These are phyloP conservation scores for Penaeus chinensis DNA, from an alignment of 1,140 invertebrate species.

Conservation along the genomic window DNA sequence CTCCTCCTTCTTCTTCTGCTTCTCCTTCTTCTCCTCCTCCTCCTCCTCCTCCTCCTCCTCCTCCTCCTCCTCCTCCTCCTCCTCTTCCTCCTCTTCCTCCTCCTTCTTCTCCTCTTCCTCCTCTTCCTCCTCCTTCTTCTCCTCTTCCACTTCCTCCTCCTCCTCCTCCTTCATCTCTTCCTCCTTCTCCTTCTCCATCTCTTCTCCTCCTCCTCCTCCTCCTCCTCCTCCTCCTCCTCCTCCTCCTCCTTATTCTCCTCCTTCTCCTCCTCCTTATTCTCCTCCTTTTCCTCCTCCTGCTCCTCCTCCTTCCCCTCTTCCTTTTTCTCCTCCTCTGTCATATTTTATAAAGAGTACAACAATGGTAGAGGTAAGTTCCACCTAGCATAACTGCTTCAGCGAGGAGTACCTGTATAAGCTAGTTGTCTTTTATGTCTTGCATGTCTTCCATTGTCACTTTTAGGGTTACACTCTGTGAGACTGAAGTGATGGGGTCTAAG, in stretches of 20 bases:
- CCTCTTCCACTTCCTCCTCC: not conserved
- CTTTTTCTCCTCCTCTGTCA: not conserved
- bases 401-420: no score
- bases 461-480: no score
- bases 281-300: not conserved
- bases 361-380: no score
- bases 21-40: not conserved
- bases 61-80: not conserved
- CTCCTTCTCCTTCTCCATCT: not conserved
- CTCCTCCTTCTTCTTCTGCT: not conserved
- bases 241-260: not conserved
- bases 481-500: no score
- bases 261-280: not conserved
- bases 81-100: no score
- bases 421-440: no score
- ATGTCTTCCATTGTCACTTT: no score
- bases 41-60: not conserved
- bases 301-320: not conserved
- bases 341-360: no score
- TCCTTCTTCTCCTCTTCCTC: not conserved
- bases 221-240: not conserved
- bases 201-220: not conserved
- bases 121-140: not conserved
- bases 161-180: not conserved
- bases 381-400: no score